These are phyloP conservation scores for Lacerta viridis DNA, from an alignment of 2,797 vertebrate species.

Conservation along the genomic window DNA sequence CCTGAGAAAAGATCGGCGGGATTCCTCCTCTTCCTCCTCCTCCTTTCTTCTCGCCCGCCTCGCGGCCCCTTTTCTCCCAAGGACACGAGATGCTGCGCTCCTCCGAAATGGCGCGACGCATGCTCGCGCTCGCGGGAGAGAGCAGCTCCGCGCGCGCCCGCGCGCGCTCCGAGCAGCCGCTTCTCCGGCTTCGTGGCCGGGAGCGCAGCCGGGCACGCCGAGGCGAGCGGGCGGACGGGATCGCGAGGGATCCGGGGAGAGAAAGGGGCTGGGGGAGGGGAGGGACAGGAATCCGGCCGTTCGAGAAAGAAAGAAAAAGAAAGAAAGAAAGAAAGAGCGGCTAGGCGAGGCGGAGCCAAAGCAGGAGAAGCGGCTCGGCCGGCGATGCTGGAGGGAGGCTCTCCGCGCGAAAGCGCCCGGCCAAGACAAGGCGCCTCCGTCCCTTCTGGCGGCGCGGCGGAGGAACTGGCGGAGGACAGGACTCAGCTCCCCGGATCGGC, in stretches of 20 bases:
- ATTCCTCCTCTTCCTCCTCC: too few relatives aligned
- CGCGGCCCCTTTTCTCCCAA: background rate
- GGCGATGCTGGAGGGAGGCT: background rate
- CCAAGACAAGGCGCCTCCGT: background rate
- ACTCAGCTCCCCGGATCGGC: slow-evolving; percentile 36
- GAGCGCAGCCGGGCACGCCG: background rate
- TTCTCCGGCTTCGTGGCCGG: too few relatives aligned
- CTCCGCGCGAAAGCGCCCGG: background rate
- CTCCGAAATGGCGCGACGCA: too few relatives aligned
- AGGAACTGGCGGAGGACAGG: slow-evolving; percentile 70
- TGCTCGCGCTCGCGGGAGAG: background rate
- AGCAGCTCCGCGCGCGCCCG: background rate
- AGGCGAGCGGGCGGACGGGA: too few relatives aligned
- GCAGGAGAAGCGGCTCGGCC: background rate
- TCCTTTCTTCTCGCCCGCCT: background rate
- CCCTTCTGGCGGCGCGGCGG: background rate
- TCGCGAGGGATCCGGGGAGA: background rate
- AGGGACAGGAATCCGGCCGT: background rate
- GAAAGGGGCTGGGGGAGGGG: background rate
- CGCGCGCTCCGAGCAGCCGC: background rate
- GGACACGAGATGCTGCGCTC: too few relatives aligned
- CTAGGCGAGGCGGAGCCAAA: background rate
- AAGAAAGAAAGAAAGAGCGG: too few relatives aligned
- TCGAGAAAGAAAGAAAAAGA: background rate
- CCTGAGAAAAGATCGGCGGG: background rate